A percentile compares a stretch with the other conserved stretches of the same genome.
phyloP scores from a whole-genome alignment of 2,888 invertebrate species.

The Steinernema hermaphroditum region DNA sequence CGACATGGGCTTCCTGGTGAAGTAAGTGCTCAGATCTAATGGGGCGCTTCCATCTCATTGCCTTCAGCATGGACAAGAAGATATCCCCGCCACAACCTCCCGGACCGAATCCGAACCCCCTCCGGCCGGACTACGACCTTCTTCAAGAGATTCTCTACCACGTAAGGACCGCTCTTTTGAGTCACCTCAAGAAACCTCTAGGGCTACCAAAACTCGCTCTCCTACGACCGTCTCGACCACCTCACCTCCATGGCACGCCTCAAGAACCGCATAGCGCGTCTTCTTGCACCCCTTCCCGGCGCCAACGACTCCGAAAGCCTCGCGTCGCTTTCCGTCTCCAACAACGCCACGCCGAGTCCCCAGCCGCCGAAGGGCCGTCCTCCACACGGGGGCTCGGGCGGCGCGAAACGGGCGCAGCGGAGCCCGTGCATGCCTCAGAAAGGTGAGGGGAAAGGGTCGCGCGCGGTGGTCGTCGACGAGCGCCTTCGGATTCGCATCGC shows the following conservation, averaged over 20 bases:
- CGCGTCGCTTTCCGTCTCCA: constrained; percentile 14
- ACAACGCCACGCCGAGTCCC: background rate
- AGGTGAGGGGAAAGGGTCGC: background rate
- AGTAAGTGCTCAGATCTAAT: background rate
- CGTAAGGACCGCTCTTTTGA: constrained; percentile 33
- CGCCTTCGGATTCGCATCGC: constrained; percentile 17
- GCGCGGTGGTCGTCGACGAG: background rate
- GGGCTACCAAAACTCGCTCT: constrained; percentile 50
- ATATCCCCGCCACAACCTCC: background rate
- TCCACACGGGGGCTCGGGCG: constrained; percentile 2
- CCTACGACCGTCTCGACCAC: constrained; percentile 50
- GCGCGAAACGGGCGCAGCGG: background rate
- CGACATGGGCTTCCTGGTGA: background rate
- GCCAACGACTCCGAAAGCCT: background rate
- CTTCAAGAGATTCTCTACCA: constrained; percentile 54
- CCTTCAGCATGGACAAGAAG: constrained; percentile 33
- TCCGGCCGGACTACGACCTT: constrained; percentile 44
- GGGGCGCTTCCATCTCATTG: no score
- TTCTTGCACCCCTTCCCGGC: constrained; percentile 32
- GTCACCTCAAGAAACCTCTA: constrained; percentile 18
- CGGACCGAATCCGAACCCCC: background rate
- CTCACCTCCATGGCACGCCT: constrained; percentile 45
- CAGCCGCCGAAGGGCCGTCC: constrained; percentile 9
- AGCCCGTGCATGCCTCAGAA: background rate
- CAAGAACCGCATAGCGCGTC: constrained; percentile 33